Evolutionary conservation across 2,113 vertebrate genomes (phyloP).

Genomic region (Phainopepla nitens): DNA sequence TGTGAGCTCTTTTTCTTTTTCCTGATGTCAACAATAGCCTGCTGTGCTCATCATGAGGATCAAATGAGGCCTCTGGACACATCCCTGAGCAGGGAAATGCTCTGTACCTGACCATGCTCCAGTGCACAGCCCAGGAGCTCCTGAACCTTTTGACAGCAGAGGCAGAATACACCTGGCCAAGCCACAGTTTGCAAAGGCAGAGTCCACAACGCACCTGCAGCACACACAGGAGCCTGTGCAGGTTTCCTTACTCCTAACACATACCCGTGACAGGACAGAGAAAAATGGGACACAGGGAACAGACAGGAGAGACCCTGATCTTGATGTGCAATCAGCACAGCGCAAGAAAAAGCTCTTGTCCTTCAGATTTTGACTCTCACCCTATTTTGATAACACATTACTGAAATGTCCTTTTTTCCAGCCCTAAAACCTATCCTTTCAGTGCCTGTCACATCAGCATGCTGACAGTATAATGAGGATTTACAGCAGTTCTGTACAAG

Average conservation of each 20-base stretch:
- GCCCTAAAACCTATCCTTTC: not conserved
- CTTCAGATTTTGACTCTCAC: not conserved
- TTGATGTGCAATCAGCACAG: not conserved
- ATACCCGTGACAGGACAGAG: not conserved
- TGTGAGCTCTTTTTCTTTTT: not conserved
- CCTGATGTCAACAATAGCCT: not conserved
- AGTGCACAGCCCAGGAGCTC: not conserved
- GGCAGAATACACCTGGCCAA: not conserved
- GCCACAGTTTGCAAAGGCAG: not conserved
- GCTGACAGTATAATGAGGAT: not conserved
- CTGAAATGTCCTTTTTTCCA: not conserved
- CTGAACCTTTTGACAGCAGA: not conserved
- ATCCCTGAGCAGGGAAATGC: not conserved
- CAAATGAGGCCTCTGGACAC: not conserved
- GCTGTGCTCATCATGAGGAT: not conserved
- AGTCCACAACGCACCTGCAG: not conserved
- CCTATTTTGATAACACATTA: not conserved
- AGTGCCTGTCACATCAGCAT: not conserved
- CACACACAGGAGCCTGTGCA: not conserved
- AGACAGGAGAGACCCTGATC: not conserved
- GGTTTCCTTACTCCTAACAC: not conserved
- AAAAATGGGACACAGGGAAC: not conserved
- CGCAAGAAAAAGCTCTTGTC: not conserved
- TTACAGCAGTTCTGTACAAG: not conserved
- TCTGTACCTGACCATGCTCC: not conserved